These are phyloP conservation scores for Drosophila kikkawai DNA, from an alignment of 1,140 invertebrate species.

Conservation along the genomic window DNA sequence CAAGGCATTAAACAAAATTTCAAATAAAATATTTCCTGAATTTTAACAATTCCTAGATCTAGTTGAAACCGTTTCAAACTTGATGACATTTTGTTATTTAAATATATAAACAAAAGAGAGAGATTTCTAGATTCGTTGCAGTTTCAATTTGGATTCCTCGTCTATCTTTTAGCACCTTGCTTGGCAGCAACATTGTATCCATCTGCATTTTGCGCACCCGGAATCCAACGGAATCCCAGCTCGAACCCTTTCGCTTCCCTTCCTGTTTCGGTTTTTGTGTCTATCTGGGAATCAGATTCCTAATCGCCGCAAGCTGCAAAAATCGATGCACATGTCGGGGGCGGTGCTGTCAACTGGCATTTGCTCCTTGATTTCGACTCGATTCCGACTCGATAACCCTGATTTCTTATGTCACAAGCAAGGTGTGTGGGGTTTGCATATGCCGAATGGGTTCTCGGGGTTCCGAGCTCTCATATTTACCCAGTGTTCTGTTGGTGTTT, in stretches of 20 bases:
- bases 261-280: slow-evolving; percentile 3
- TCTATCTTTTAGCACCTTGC: slow-evolving; percentile 12
- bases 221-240: background rate
- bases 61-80: background rate
- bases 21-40: background rate
- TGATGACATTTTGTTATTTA: background rate
- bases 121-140: background rate
- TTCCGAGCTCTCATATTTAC: slow-evolving; percentile 57
- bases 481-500: slow-evolving; percentile 7
- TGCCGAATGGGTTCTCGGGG: slow-evolving; percentile 1
- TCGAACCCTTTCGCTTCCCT: slow-evolving; percentile 8
- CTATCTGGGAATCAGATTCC: slow-evolving; percentile 21
- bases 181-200: slow-evolving; percentile 47
- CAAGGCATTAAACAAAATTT: background rate
- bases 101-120: background rate
- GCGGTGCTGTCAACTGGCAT: slow-evolving; percentile 71
- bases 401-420: slow-evolving; percentile 38
- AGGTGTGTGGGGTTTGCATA: slow-evolving; percentile 53
- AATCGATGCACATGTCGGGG: slow-evolving; percentile 72
- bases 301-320: slow-evolving; percentile 68
- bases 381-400: slow-evolving; percentile 37
- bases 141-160: too few relatives aligned
- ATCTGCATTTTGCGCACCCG: slow-evolving; percentile 4
- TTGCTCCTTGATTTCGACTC: slow-evolving; percentile 70
- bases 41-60: too few relatives aligned